These are phyloP conservation scores for Arctopsyche grandis DNA, from an alignment of 1,140 invertebrate genomes.

Conservation along the genomic window DNA sequence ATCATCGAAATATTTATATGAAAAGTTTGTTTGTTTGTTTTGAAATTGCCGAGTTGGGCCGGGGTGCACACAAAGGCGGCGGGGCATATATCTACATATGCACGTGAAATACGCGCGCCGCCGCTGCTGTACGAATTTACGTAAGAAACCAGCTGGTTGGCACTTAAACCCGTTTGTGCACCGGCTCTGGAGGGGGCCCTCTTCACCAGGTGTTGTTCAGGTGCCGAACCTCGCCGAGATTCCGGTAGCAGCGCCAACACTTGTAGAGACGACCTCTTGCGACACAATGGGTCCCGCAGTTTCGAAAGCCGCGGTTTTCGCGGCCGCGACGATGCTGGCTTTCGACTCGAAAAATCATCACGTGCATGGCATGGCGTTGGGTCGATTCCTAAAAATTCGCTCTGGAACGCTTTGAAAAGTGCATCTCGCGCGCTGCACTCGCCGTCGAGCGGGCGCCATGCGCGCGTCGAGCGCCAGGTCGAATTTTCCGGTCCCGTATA, in stretches of 20 bases:
- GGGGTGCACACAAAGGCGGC: too few species aligned
- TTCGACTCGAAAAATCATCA: too few species aligned
- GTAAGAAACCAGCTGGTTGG: conserved; percentile 34
- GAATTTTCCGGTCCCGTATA: too few species aligned
- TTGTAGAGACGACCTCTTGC: conserved; percentile 25
- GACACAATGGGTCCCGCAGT: conserved; percentile 29
- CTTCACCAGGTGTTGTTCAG: conserved; percentile 32
- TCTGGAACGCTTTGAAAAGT: too few species aligned
- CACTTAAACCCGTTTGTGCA: conserved; percentile 24
- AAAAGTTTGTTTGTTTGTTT: neutral
- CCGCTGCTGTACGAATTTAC: conserved; percentile 22
- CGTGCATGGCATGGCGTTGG: neutral
- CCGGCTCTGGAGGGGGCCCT: conserved; percentile 6
- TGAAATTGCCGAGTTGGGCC: neutral
- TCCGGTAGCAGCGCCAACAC: conserved; percentile 10
- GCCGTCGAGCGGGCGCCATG: too few species aligned
- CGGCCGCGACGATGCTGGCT: neutral
- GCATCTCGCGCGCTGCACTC: too few species aligned
- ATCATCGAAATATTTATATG: neutral
- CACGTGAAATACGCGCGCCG: neutral
- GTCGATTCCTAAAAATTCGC: too few species aligned
- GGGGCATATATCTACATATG: neutral
- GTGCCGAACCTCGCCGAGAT: conserved; percentile 31
- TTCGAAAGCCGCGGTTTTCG: conserved; percentile 26
- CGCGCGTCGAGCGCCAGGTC: too few species aligned